phyloP scores from a whole-genome alignment of 2,113 vertebrate species.

The Lucifuga dentata region DNA sequence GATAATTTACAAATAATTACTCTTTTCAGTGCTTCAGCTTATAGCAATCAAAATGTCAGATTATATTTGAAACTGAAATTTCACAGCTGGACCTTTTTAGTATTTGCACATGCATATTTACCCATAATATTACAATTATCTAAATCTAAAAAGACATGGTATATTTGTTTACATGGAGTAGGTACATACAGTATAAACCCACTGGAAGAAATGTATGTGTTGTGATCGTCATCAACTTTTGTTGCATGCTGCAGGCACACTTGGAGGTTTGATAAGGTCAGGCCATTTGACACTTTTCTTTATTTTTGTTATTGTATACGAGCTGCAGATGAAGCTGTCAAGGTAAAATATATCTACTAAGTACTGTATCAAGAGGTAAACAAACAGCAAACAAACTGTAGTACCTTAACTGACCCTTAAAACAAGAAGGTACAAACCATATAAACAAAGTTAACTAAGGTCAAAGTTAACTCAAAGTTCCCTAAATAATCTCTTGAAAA shows the following conservation, averaged over 20 bases:
- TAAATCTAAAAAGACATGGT: not conserved
- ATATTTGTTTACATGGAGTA: not conserved
- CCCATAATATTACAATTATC: no score
- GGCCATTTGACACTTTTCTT: conserved; percentile 8
- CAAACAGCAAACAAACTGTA: conserved; percentile 21
- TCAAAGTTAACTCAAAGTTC: not conserved
- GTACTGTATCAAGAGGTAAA: conserved; percentile 36
- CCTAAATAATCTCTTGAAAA: not conserved
- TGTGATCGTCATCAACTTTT: not conserved
- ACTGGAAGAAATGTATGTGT: not conserved
- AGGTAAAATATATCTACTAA: not conserved
- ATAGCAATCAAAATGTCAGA: no score
- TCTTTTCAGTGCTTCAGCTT: no score
- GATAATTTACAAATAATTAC: no score
- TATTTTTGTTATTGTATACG: conserved; percentile 19
- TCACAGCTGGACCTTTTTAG: no score
- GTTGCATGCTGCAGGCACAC: not conserved
- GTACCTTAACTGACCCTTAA: not conserved
- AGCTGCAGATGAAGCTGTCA: conserved; percentile 46
- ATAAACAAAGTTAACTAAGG: not conserved
- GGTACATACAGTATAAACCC: not conserved
- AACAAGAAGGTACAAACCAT: not conserved
- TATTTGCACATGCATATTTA: no score
- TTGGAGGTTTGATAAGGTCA: conserved; percentile 6
- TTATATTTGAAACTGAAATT: no score